phyloP scores from a whole-genome alignment of 2,888 invertebrate species.

The Pyralis farinalis region DNA sequence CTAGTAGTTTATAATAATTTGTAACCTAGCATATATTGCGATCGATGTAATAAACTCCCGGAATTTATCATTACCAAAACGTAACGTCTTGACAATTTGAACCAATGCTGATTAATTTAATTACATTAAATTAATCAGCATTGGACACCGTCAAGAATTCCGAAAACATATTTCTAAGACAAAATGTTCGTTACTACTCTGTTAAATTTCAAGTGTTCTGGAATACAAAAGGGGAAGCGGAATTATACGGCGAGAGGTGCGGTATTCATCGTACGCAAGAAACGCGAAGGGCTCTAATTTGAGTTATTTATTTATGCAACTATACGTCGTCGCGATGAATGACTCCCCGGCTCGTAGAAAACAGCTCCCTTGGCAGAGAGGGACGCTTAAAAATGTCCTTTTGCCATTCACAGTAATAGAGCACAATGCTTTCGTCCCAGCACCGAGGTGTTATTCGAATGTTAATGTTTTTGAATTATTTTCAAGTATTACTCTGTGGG shows the following conservation, averaged over 20 bases:
- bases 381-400: constrained; percentile 38
- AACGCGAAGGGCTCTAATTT: constrained; percentile 56
- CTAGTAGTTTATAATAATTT: too few relatives aligned
- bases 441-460: constrained; percentile 18
- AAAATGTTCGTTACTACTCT: constrained; percentile 31
- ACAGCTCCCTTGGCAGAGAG: constrained; percentile 39
- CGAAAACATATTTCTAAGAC: constrained; percentile 12
- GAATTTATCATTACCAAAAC: too few relatives aligned
- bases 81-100: constrained; percentile 3
- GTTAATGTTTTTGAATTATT: constrained; percentile 7
- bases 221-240: constrained; percentile 35
- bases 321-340: constrained; percentile 43
- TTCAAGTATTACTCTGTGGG: background rate
- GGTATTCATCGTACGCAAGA: constrained; percentile 39
- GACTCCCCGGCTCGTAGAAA: constrained; percentile 39
- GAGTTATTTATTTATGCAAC: constrained; percentile 65
- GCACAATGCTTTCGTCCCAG: constrained; percentile 21
- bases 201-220: constrained; percentile 31
- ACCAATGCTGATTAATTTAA: constrained; percentile 4
- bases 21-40: too few relatives aligned
- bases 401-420: constrained; percentile 37
- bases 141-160: constrained; percentile 4
- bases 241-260: constrained; percentile 42
- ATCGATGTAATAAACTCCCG: too few relatives aligned
- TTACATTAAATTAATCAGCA: constrained; percentile 8